Percentiles rank a stretch among this genome's conserved stretches.
Conservation (phyloP, 2,113 vertebrate species). For the Oreochromis tanganicae region DNA sequence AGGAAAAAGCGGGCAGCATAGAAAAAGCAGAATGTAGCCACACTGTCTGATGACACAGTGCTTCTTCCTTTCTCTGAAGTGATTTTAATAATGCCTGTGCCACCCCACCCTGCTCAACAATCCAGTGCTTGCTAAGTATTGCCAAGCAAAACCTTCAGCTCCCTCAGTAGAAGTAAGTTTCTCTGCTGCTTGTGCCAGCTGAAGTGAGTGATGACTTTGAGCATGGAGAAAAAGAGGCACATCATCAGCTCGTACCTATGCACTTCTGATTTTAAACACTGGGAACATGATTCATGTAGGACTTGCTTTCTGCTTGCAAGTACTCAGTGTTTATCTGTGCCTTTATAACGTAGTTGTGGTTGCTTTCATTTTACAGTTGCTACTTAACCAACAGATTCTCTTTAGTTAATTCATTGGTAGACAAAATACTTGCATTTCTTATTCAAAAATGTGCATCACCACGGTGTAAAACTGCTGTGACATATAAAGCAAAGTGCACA, state of each 20-base stretch:
- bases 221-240: not conserved
- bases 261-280: not conserved
- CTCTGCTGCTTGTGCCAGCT: not conserved
- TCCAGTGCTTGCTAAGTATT: constrained; percentile 10
- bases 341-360: not conserved
- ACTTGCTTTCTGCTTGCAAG: not conserved
- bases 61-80: constrained; percentile 38
- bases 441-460: not conserved
- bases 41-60: constrained; percentile 55
- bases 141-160: constrained; percentile 15
- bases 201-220: not conserved
- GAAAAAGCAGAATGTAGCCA: not conserved
- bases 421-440: not conserved
- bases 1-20: not conserved
- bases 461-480: not conserved
- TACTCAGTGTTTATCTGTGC: not conserved
- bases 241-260: not conserved
- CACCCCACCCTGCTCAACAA: constrained; percentile 24
- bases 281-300: not conserved
- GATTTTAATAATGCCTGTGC: constrained; percentile 34
- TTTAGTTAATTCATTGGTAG: not conserved
- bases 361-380: not conserved
- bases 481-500: not conserved
- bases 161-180: not conserved
- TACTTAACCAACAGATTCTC: not conserved